These are phyloP conservation scores for Pherbina coryleti DNA, from an alignment of 2,888 invertebrate species.

Conservation along the genomic window DNA sequence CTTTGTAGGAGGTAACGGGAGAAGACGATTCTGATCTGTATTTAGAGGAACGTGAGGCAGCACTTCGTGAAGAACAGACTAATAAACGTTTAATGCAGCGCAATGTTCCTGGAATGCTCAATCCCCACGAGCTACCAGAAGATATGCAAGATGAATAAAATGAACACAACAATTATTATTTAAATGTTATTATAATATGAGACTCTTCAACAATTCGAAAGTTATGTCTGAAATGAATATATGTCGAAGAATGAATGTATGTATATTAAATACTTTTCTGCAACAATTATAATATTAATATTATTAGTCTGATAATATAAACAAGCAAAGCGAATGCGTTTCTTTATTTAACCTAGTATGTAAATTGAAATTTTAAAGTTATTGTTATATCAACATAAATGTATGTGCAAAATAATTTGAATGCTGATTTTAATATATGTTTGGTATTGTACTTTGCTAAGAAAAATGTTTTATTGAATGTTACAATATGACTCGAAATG, in stretches of 20 bases:
- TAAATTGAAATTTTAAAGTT: constrained; percentile 63
- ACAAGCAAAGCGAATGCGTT: constrained; percentile 51
- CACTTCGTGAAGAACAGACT: constrained; percentile 89
- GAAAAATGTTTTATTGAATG: background rate
- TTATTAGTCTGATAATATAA: constrained; percentile 53
- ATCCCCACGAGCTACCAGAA: constrained; percentile 95
- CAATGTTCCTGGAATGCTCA: constrained; percentile 95
- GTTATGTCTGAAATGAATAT: constrained; percentile 56
- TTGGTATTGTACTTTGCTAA: constrained; percentile 43
- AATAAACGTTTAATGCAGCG: constrained; percentile 94
- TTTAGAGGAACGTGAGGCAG: constrained; percentile 94
- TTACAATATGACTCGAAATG: background rate
- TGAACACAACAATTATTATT: constrained; percentile 45
- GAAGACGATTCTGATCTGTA: constrained; percentile 98
- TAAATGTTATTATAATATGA: constrained; percentile 47
- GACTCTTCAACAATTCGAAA: constrained; percentile 50
- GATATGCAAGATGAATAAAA: constrained; percentile 88
- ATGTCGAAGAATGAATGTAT: constrained; percentile 58
- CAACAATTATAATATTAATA: constrained; percentile 48
- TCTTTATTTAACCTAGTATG: constrained; percentile 56
- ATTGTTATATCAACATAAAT: constrained; percentile 46
- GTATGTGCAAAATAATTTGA: constrained; percentile 38
- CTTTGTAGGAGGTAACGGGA: constrained; percentile 92
- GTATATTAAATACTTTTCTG: constrained; percentile 53
- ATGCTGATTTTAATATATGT: constrained; percentile 42